These are phyloP conservation scores for Porites evermanni DNA, from an alignment of 92 coral and sea anemone genomes.

Conservation along the genomic window DNA sequence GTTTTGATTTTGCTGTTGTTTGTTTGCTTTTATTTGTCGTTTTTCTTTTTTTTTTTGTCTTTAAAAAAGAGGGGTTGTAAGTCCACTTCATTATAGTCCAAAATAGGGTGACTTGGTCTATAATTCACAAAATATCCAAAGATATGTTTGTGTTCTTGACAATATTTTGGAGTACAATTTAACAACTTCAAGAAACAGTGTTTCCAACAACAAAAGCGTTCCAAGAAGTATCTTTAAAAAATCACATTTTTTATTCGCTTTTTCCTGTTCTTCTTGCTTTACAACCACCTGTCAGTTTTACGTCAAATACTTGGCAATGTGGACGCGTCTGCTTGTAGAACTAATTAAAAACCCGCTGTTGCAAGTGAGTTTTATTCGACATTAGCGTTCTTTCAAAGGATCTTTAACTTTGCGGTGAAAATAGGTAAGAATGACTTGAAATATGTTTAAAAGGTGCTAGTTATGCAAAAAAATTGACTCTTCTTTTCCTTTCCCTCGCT, in stretches of 20 bases:
- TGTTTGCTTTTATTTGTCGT: no score
- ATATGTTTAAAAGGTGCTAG: not conserved
- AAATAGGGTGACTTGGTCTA: no score
- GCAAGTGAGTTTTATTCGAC: not conserved
- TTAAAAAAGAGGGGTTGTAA: no score
- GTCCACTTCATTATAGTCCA: no score
- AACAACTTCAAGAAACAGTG: not conserved
- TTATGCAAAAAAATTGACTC: not conserved
- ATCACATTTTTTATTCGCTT: not conserved
- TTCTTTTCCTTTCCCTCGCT: not conserved
- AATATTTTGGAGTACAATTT: no score
- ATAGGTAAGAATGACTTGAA: not conserved
- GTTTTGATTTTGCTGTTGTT: no score
- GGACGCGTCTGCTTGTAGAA: not conserved
- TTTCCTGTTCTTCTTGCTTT: not conserved
- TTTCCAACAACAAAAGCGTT: not conserved
- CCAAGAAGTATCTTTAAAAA: not conserved
- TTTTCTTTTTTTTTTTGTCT: no score
- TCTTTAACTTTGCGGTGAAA: not conserved
- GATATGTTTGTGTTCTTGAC: no score
- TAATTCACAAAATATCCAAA: no score
- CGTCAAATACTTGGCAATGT: conserved; percentile 20
- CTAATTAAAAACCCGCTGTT: not conserved
- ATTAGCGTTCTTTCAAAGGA: not conserved
- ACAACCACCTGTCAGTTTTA: conserved; percentile 3